These are phyloP conservation scores for Eptatretus atami DNA, from an alignment of 2,797 vertebrate genomes.

Conservation along the genomic window DNA sequence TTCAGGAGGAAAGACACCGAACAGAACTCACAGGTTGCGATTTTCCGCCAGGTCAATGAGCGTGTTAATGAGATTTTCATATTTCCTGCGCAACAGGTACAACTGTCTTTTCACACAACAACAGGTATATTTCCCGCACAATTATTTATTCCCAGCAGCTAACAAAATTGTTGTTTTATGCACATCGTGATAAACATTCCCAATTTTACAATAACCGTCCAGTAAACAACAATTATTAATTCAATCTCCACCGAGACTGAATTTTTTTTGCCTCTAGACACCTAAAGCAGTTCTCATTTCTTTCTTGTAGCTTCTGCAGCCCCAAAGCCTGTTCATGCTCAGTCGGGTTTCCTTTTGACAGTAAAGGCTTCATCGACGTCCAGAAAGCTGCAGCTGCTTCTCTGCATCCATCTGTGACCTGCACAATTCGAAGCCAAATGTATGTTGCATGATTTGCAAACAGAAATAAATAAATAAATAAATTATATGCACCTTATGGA, in stretches of 20 bases:
- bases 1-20: neutral
- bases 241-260: too few species aligned
- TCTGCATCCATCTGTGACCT: conserved; percentile 38
- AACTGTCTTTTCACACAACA: too few species aligned
- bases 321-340: conserved; percentile 1
- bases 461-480: neutral
- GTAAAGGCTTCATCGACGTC: conserved; percentile 16
- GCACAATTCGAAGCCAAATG: neutral
- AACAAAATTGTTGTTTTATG: too few species aligned
- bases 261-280: too few species aligned
- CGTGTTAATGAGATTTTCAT: conserved; percentile 38
- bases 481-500: neutral
- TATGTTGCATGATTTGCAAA: conserved; percentile 1
- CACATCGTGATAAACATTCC: too few species aligned
- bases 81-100: conserved; percentile 26
- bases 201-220: too few species aligned
- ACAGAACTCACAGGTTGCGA: conserved; percentile 47
- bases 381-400: conserved; percentile 30
- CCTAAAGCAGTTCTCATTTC: neutral
- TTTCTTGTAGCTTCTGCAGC: neutral
- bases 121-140: too few species aligned
- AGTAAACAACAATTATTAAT: too few species aligned
- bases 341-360: neutral
- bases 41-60: conserved; percentile 42
- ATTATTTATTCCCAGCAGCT: too few species aligned